Base-by-base conservation (phyloP, 2,113 vertebrate species). In the Grantiella picta region DNA sequence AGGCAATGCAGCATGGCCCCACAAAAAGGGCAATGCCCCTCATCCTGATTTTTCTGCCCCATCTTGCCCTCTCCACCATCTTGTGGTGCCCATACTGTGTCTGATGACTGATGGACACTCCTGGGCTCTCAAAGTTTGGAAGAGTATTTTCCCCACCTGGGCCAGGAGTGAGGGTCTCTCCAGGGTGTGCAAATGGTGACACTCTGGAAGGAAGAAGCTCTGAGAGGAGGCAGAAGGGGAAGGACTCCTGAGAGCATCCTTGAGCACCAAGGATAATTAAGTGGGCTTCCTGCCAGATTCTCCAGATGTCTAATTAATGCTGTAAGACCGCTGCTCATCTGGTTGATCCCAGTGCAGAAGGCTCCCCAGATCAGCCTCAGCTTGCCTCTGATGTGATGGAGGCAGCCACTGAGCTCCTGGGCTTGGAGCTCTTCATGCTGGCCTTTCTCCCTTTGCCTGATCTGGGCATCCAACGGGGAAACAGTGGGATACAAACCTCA, bases 271-370 rank as follows among this genome's bases (percentile, higher is more conserved):
- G 28, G 35, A 80, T 93, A 96, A 95, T 90, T 69, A 93, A 92
- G 45, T 35, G 29, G 88, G 90, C 90, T 76, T 83, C 57, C 63
- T 2, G 49, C 88, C 94, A 97, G 75, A 38, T 54, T 80, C 66
- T 89, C 93, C 94, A 96, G 96, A 83, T 97, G 93, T 95, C 94
- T 96, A 95, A 96, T 96, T 95, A 96, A 93, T 83, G 60, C 23
- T 47, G 31, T 64, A 92, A 83, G 68, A 77, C 77, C 27, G 5
- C 65, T 69, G 72, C 23, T 96, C 63, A 64, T 90, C 90, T 89
- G 80, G 72, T 54, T 89, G 61, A 36, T 87, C 77, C 75, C 56
- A 49, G 65, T 22, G 69, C 12, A 71, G 77, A 49, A 52, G 76
- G 60, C 28, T 75, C 19, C 61, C 56, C 8, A 1, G 42, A 31